A percentile compares a stretch with the other conserved stretches of the same genome.
phyloP scores from a whole-genome alignment of 2,888 invertebrate species.

The Choristoneura rosaceana region DNA sequence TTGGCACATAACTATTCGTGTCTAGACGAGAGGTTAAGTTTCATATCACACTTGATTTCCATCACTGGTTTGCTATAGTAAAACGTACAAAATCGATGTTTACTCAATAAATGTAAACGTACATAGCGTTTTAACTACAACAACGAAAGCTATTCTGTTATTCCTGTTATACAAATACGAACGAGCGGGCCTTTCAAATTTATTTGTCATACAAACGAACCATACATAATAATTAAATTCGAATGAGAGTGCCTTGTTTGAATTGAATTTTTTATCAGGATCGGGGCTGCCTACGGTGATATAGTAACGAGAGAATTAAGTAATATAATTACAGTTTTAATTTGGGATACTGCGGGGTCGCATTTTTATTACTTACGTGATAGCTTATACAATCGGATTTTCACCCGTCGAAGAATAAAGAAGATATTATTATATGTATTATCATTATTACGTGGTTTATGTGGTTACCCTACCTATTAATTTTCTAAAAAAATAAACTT shows the following conservation, averaged over 20 bases:
- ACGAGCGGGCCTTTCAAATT: slow-evolving; percentile 18
- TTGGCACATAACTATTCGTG: too few species aligned
- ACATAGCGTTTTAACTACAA: slow-evolving; percentile 6
- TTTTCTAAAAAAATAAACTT: too few species aligned
- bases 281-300: too few species aligned
- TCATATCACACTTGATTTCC: not conserved
- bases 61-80: not conserved
- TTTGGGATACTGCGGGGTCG: not conserved
- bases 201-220: slow-evolving; percentile 49
- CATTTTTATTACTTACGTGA: too few species aligned
- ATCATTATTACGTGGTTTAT: too few species aligned
- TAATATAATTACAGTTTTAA: not conserved
- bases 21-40: not conserved
- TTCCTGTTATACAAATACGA: slow-evolving; percentile 7
- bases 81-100: slow-evolving; percentile 2
- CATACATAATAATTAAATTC: slow-evolving; percentile 50
- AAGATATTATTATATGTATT: too few species aligned
- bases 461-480: too few species aligned
- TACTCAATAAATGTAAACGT: slow-evolving; percentile 2
- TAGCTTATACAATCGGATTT: too few species aligned
- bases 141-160: slow-evolving; percentile 7
- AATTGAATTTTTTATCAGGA: slow-evolving; percentile 33
- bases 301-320: not conserved
- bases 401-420: too few species aligned
- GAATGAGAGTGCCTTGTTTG: slow-evolving; percentile 48